These are phyloP conservation scores for Bucco capensis DNA, from an alignment of 2,113 vertebrate genomes.

Conservation along the genomic window DNA sequence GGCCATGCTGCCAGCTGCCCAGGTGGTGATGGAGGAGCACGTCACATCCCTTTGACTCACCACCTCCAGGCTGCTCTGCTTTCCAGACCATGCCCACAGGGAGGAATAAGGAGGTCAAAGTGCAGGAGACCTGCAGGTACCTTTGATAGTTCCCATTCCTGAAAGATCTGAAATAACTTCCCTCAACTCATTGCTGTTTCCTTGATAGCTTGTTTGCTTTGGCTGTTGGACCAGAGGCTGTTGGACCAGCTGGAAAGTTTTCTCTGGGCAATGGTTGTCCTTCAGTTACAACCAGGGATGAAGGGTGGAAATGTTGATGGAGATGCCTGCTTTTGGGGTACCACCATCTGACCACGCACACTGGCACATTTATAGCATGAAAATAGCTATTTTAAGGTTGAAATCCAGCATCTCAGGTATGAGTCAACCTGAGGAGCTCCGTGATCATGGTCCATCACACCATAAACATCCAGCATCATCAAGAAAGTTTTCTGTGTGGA, in stretches of 20 bases:
- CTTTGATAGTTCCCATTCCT: not conserved
- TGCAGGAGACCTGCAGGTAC: not conserved
- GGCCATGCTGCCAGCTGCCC: not conserved
- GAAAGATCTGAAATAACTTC: not conserved
- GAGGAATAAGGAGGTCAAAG: not conserved
- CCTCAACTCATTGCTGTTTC: not conserved
- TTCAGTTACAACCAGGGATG: fast-evolving
- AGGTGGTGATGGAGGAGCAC: not conserved
- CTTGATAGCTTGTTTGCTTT: not conserved
- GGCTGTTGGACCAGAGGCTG: not conserved
- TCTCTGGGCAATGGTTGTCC: not conserved
- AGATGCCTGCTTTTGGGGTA: not conserved
- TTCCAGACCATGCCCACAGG: fast-evolving
- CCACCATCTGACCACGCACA: no score
- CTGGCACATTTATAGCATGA: fast-evolving
- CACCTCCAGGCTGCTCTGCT: not conserved
- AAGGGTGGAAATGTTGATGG: not conserved
- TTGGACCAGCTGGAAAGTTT: not conserved
- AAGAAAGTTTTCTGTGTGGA: not conserved
- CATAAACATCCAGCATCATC: not conserved
- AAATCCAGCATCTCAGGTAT: not conserved
- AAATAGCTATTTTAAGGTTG: not conserved
- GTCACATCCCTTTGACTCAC: not conserved
- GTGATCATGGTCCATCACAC: not conserved
- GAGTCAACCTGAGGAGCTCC: not conserved